phyloP scores from a whole-genome alignment of 2,113 vertebrate species.

The Catharus fuscescens region DNA sequence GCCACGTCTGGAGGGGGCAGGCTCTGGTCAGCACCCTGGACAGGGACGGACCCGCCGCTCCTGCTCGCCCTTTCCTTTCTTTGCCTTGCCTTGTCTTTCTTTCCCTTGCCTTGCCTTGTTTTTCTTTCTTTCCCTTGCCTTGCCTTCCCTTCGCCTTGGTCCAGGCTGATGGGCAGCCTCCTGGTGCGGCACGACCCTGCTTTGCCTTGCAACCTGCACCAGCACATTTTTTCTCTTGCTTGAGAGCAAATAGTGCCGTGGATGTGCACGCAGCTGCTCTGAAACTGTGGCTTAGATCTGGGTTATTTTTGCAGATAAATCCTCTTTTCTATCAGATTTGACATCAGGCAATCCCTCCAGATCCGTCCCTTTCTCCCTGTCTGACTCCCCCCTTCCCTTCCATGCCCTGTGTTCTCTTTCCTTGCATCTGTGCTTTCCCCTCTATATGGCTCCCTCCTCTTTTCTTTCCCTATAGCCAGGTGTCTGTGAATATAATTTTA shows the following conservation, averaged over 20 bases:
- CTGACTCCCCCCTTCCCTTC: not conserved
- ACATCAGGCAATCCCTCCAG: constrained; percentile 60
- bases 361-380: constrained; percentile 3
- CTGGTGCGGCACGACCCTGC: not conserved
- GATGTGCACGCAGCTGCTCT: constrained; percentile 5
- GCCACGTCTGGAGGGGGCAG: accelerated
- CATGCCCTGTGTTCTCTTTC: not conserved
- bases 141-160: not conserved
- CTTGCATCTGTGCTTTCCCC: not conserved
- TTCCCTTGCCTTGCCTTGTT: not conserved
- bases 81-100: too few species aligned
- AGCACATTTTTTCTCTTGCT: not conserved
- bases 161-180: not conserved
- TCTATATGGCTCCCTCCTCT: not conserved
- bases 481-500: not conserved
- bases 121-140: too few species aligned
- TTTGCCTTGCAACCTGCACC: not conserved
- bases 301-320: constrained; percentile 70
- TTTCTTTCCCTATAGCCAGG: not conserved
- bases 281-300: constrained; percentile 54
- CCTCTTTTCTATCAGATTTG: constrained; percentile 70
- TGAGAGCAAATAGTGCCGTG: not conserved
- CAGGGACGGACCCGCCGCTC: not conserved
- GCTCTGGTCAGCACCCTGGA: constrained; percentile 62
- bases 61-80: too few species aligned